Evolutionary conservation across 2,113 vertebrate genomes (phyloP), one percentile per base, ranked within the genome.

Genomic region (Cyprinodon brontotheroides): DNA sequence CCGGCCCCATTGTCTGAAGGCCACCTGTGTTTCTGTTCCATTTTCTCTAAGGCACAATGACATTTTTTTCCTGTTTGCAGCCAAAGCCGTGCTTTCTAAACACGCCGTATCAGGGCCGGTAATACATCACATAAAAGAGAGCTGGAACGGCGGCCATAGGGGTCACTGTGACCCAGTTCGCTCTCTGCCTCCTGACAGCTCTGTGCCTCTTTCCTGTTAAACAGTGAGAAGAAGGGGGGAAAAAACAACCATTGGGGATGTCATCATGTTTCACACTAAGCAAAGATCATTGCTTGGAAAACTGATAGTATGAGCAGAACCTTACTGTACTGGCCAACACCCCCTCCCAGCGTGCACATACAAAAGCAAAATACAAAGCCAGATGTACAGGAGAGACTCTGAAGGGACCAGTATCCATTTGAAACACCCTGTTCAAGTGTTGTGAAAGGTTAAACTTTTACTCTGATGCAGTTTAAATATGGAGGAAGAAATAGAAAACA

Each of bases 11-110:
- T 89, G 89, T 91, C 68, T 75, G 75, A 85, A 67, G 38, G 40
- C 72, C 78, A 89, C 87, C 89, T 92, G 90, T 77, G 86, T 83
- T 73, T 87, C 71, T 76, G 68, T 70, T 77, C 22, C 74, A 50
- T 83, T 89, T 83, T 85, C 71, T 84, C 47, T 0, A 77, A 79
- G 68, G 61, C 70, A 87, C 82, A 80, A 84, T 75, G 68, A 75
- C 68, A 70, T 78, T 77, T 29, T 29, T 29, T 89, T 84, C 90
- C 82, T 87, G 80, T 91, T 90, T 84, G 83, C 68, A 72, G 64
- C 39, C 0, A 0, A 11, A 10, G 66, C 13, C 59, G 61, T 3
- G 29, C 45, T 85, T 83, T 80, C 75, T 84, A 83, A 86, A 81
- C 79, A 75, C 38, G 15, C 75, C 40, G 62, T 67, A 76, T 73